phyloP scores from a whole-genome alignment of 2,113 vertebrate genomes.

The Odocoileus virginianus region DNA sequence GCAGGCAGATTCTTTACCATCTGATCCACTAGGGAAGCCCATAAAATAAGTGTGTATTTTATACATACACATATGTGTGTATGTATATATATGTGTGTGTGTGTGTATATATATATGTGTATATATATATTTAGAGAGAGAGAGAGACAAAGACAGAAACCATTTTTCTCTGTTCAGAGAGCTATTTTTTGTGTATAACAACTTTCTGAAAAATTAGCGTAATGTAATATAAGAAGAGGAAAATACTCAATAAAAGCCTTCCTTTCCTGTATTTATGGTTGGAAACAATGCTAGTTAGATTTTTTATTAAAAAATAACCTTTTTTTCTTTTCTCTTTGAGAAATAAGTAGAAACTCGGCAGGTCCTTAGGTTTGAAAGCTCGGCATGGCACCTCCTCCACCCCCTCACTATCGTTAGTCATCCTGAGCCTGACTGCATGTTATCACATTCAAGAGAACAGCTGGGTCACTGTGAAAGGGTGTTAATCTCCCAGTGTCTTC shows the following conservation, averaged over 20 bases:
- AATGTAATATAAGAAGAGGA: neutral
- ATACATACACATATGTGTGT: neutral
- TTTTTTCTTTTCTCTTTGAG: neutral
- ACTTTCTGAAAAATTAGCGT: neutral
- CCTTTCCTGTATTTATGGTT: neutral
- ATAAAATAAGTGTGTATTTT: neutral
- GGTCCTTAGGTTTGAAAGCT: conserved; percentile 39
- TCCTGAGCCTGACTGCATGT: conserved; percentile 59
- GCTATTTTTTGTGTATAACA: neutral
- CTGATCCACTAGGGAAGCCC: neutral
- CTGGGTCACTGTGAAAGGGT: conserved; percentile 77
- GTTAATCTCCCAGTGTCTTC: conserved; percentile 70
- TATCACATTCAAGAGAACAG: conserved; percentile 77
- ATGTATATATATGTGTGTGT: too few relatives aligned
- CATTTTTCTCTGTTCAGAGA: neutral
- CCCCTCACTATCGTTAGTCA: conserved; percentile 52
- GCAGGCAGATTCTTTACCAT: neutral
- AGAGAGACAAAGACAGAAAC: neutral
- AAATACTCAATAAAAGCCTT: neutral
- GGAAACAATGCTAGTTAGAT: neutral
- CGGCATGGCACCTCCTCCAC: neutral
- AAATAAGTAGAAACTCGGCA: neutral
- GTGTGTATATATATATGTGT: too few relatives aligned
- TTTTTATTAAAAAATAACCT: neutral
- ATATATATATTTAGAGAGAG: neutral